phyloP scores from a whole-genome alignment of 2,113 vertebrate species.

The Lipophrys pholis region DNA sequence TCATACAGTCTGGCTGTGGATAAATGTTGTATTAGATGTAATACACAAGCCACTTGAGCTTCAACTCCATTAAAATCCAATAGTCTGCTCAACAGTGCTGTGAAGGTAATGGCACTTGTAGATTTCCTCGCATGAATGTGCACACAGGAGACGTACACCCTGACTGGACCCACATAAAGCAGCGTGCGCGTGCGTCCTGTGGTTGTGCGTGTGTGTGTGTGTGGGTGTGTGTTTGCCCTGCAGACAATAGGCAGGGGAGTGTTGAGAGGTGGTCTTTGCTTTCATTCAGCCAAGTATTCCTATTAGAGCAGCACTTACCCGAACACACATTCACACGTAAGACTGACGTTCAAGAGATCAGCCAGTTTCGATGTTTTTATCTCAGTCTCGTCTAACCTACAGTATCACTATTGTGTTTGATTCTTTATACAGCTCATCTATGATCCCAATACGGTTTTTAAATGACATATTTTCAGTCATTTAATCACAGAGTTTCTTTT shows the following conservation, averaged over 20 bases:
- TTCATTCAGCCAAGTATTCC: background rate
- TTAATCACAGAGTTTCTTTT: background rate
- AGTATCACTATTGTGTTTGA: too few relatives aligned
- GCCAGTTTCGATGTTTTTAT: background rate
- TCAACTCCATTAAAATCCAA: conserved; percentile 32
- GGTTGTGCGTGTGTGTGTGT: background rate
- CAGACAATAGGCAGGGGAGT: background rate
- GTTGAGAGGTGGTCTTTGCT: background rate
- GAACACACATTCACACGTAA: background rate
- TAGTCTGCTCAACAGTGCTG: conserved; percentile 17
- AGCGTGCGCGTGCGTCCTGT: too few relatives aligned
- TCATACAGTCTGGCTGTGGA: background rate
- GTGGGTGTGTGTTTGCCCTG: background rate
- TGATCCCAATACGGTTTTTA: too few relatives aligned
- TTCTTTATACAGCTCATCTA: too few relatives aligned
- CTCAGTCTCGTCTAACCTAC: too few relatives aligned
- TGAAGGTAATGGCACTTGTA: background rate
- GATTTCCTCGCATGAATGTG: conserved; percentile 24
- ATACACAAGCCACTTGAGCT: conserved; percentile 27
- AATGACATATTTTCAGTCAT: background rate
- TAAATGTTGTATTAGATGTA: conserved; percentile 33
- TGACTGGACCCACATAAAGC: background rate
- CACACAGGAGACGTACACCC: background rate
- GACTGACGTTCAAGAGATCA: too few relatives aligned
- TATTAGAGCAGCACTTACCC: conserved; percentile 3